Conservation (phyloP, 2,113 vertebrate genomes). For the Rhinoderma darwinii region DNA sequence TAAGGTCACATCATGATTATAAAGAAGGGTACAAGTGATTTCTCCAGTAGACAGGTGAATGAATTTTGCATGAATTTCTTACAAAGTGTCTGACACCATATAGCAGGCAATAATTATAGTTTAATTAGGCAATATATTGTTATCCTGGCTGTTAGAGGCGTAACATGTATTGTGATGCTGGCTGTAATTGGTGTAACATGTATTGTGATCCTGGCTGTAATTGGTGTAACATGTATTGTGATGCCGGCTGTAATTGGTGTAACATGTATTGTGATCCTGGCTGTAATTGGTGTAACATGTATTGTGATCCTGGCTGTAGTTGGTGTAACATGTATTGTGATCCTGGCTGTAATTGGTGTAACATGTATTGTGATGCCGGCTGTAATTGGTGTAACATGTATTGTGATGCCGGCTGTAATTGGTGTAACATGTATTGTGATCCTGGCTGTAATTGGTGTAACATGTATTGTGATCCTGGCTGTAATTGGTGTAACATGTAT, state of each 20-base stretch:
- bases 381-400: background rate
- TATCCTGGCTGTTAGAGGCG: too few relatives aligned
- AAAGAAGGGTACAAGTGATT: background rate
- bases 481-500: background rate
- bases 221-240: background rate
- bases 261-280: background rate
- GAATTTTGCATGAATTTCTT: background rate
- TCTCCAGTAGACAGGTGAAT: too few relatives aligned
- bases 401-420: background rate
- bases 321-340: background rate
- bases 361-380: background rate
- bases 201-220: background rate
- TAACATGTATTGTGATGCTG: background rate
- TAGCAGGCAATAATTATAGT: too few relatives aligned
- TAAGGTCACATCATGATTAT: background rate
- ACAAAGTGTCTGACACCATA: background rate
- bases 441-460: background rate
- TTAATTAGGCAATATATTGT: background rate
- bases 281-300: background rate
- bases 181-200: background rate
- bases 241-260: background rate
- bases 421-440: background rate
- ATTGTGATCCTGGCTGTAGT: background rate
- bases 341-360: background rate
- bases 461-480: background rate